Base-by-base conservation (phyloP, 2,797 vertebrate species). In the Sebastes reedi region DNA sequence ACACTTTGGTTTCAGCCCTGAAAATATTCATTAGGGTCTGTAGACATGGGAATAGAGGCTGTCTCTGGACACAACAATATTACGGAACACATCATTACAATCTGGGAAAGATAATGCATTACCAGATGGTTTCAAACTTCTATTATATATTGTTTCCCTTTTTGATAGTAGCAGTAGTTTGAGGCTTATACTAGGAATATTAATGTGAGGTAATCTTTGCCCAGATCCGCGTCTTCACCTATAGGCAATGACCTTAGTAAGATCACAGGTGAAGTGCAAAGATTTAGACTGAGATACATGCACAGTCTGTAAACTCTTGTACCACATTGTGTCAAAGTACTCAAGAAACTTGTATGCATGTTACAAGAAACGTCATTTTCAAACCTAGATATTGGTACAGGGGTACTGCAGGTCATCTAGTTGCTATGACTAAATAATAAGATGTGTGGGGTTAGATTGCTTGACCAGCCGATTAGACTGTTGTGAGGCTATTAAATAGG, bases 181-280 rank as follows among this genome's bases (percentile, higher is more conserved):
- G 39, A 77, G 27, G 52, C 4, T 39, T 58, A 8, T 22, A 32
- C 27, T 61, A 9, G 6, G 24, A 65, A 59, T 42, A 55, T 7
- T 67, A 69, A 39, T 22, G 27, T 27, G 1, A 62, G 18, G 16
- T 70, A 2, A 39, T 64, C 9, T 73, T 39, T 32, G 27, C 29
- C 66, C 4, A 25, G 60, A 13, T 77, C 54, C 16, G 13, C 2
- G 3, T 67, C 14, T 64, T 46, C 16, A 75, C 12, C 76, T 68
- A 34, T 11, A 83, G 88, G 88, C 76, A 70, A 82, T 67, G 84
- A 89, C 83, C 68, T 82, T 39, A 73, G 70, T 92, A 90, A 93
- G 87, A 91, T 83, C 90, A 85, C 70, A 71, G 32, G 84, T 89
- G 82, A 89, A 68, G 59, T 72, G 58, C 61, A 72, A 77, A 72